Base-by-base conservation (phyloP, 2,888 invertebrate species). In the Cheiracanthium punctorium region DNA sequence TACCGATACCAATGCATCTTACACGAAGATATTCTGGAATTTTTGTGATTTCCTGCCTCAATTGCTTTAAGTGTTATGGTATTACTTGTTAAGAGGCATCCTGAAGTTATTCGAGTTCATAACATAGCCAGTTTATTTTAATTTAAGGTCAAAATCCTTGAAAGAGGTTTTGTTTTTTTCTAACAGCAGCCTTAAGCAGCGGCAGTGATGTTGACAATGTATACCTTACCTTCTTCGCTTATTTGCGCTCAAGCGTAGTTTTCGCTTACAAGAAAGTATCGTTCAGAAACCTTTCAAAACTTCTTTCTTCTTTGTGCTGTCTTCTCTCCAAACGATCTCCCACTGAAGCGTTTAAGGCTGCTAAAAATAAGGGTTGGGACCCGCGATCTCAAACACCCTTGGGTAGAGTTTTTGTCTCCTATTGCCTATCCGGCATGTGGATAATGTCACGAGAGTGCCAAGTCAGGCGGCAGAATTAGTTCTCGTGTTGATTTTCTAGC, bases 311-410 rank as follows among this genome's bases (percentile, higher is more conserved):
- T 74, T 58, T 58, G 20, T 29, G 74, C 48, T 64, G 33, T 30
- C 48, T 58, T 52, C 52, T 33, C 29, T 74, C 52, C 14, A 67
- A 32, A 67, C 65, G 29, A 67, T 58, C 74, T 74, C 64, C 74
- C 58, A 74, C 58, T 74, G 74, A 64, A 74, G 64, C 74, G 74
- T 74, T 74, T 74, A 64, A 74, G 74, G n/a, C 32, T 74, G 74
- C 74, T 58, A 74, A 74, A 74, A 74, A 74, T 74, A 74, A 74
- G 74, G 52, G 33, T n/a, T 14, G 64, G 33, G 10, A 74, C 32
- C 28, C 30, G 58, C 74, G 33, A 33, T 74, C 33, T 29, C 64
- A 48, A 48, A 48, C 37, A 72, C 74, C n/a, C 52, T 48, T 12
- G 74, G 30, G 74, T 74, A 20, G 74, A 74, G 74, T 58, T 74